phyloP scores from a whole-genome alignment of 1,140 invertebrate species.

The Diabrotica virgifera region DNA sequence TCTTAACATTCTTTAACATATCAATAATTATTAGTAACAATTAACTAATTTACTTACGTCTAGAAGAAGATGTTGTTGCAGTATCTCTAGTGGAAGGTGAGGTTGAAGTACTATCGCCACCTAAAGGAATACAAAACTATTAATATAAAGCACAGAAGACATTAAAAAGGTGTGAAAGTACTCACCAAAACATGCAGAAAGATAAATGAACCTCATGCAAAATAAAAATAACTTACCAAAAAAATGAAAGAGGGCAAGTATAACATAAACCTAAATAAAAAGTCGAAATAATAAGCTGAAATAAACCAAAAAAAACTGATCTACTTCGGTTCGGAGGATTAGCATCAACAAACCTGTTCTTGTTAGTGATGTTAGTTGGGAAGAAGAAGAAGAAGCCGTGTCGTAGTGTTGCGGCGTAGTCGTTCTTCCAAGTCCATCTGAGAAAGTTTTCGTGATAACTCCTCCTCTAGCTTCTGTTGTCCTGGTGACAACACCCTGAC shows the following conservation, averaged over 20 bases:
- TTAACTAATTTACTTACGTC: slow-evolving; percentile 4
- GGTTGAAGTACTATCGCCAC: slow-evolving; percentile 12
- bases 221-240: slow-evolving; percentile 31
- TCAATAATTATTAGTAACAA: too few relatives aligned
- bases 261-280: slow-evolving; percentile 6
- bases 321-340: slow-evolving; percentile 3
- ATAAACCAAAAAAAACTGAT: slow-evolving; percentile 7
- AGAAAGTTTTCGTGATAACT: slow-evolving; percentile 21
- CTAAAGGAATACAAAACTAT: slow-evolving; percentile 20
- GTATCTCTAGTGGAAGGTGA: background rate
- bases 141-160: background rate
- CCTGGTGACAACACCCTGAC: slow-evolving; percentile 25
- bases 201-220: slow-evolving; percentile 31
- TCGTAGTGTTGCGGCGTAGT: slow-evolving; percentile 27
- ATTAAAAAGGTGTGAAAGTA: background rate
- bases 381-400: background rate
- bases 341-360: slow-evolving; percentile 32
- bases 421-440: slow-evolving; percentile 19
- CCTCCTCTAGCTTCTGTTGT: slow-evolving; percentile 15
- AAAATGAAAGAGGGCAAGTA: slow-evolving; percentile 7
- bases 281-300: slow-evolving; percentile 2
- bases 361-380: slow-evolving; percentile 27
- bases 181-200: slow-evolving; percentile 20
- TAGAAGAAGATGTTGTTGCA: background rate
- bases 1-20: too few relatives aligned